Conservation (phyloP, 1,140 invertebrate species). For the Panagrolaimus sp. region DNA sequence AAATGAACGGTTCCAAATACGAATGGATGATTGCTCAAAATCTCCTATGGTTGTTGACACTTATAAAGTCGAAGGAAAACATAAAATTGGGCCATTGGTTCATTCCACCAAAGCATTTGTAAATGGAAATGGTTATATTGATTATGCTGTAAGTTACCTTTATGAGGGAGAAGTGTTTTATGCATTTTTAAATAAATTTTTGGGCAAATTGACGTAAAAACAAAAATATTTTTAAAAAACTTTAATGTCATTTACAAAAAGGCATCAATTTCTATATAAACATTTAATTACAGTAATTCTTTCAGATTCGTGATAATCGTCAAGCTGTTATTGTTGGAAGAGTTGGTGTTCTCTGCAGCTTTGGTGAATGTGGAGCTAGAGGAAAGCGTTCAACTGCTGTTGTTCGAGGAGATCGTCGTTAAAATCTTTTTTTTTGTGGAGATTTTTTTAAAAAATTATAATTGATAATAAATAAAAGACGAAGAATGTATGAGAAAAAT, state of each 20-base stretch:
- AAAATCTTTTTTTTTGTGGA: not conserved
- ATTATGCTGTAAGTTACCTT: not conserved
- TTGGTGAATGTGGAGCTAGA: not conserved
- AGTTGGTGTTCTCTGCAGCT: not conserved
- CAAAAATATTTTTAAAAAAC: no score
- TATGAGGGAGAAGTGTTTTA: no score
- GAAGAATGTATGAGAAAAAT: no score
- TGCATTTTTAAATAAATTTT: no score
- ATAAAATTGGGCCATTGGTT: not conserved
- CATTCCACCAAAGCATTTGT: not conserved
- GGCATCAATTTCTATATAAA: no score
- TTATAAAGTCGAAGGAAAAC: not conserved
- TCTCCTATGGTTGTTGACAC: not conserved
- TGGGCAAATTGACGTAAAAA: no score
- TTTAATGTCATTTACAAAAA: no score
- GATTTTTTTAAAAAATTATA: not conserved
- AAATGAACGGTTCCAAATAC: not conserved
- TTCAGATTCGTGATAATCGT: not conserved
- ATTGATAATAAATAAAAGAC: not conserved
- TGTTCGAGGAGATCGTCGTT: slow-evolving; percentile 2
- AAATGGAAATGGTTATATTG: slow-evolving; percentile 8
- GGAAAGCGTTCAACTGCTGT: slow-evolving; percentile 4
- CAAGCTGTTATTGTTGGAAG: not conserved
- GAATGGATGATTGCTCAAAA: not conserved
- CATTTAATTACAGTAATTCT: not conserved